Evolutionary conservation across 2,888 invertebrate genomes (phyloP).

Genomic region (Elmis aenea): DNA sequence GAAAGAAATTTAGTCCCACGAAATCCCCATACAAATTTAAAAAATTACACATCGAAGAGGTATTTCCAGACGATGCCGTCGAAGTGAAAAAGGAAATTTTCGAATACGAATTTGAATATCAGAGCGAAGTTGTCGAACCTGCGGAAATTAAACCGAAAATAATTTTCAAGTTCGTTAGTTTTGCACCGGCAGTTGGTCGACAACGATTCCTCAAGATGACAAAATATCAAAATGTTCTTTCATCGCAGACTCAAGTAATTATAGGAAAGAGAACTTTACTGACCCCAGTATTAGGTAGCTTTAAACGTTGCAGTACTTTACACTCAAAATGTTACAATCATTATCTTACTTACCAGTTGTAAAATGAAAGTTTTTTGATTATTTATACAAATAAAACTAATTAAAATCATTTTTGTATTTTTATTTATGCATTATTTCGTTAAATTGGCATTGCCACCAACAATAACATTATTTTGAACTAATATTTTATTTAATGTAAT

Average conservation of each 20-base stretch:
- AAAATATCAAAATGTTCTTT: conserved; percentile 1
- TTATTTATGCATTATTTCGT: no score
- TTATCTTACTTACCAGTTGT: no score
- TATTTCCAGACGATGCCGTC: conserved; percentile 12
- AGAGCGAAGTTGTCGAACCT: no score
- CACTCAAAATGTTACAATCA: conserved; percentile 31
- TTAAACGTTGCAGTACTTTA: conserved; percentile 20
- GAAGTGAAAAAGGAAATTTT: conserved; percentile 7
- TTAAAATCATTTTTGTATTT: no score
- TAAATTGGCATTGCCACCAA: no score
- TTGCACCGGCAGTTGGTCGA: conserved; percentile 14
- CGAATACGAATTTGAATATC: conserved; percentile 8
- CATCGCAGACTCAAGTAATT: conserved; percentile 3
- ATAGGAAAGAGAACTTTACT: conserved; percentile 36
- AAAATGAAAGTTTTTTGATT: no score
- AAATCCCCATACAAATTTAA: not conserved
- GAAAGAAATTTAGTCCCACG: no score
- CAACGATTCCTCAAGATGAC: conserved; percentile 12
- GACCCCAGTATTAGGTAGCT: conserved; percentile 32
- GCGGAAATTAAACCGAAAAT: conserved; percentile 9
- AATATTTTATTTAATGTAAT: no score
- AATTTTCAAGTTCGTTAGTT: conserved; percentile 13
- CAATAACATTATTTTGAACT: no score
- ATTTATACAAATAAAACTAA: no score
- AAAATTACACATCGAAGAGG: conserved; percentile 14